phyloP scores from a whole-genome alignment of 2,113 vertebrate species.

The Scomber colias region DNA sequence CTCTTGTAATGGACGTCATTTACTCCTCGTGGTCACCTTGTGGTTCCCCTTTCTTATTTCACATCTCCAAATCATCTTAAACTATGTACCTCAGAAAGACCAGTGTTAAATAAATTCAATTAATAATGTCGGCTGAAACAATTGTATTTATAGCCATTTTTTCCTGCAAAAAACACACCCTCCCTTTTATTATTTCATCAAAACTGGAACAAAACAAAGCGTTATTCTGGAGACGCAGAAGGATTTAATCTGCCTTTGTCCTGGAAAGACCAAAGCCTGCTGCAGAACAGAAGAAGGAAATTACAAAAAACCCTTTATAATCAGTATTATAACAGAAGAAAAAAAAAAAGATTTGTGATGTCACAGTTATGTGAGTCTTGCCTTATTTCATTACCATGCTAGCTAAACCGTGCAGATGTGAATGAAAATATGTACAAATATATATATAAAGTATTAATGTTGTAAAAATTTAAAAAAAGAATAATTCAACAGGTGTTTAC shows the following conservation, averaged over 20 bases:
- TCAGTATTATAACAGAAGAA: slow-evolving; percentile 90
- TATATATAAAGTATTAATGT: slow-evolving; percentile 93
- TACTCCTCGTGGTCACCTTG: slow-evolving; percentile 64
- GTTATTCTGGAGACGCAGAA: slow-evolving; percentile 68
- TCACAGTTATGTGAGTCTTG: slow-evolving; percentile 92
- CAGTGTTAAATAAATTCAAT: slow-evolving; percentile 73
- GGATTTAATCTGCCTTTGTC: slow-evolving; percentile 82
- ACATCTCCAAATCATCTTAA: slow-evolving; percentile 52
- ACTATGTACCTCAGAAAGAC: slow-evolving; percentile 77
- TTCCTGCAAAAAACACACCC: slow-evolving; percentile 8
- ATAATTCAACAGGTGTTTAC: slow-evolving; percentile 94
- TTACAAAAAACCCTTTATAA: slow-evolving; percentile 81
- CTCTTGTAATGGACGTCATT: slow-evolving; percentile 71
- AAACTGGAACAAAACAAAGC: slow-evolving; percentile 68
- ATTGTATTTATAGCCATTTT: slow-evolving; percentile 66
- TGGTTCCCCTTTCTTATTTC: slow-evolving; percentile 61
- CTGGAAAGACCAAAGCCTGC: slow-evolving; percentile 90
- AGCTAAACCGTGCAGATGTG: slow-evolving; percentile 92
- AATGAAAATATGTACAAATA: slow-evolving; percentile 89
- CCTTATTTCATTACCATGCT: slow-evolving; percentile 93
- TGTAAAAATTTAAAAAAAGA: slow-evolving; percentile 84
- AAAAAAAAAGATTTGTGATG: slow-evolving; percentile 82
- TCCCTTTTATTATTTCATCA: slow-evolving; percentile 52
- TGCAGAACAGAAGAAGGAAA: slow-evolving; percentile 86
- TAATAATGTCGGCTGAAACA: slow-evolving; percentile 59